phyloP scores from a whole-genome alignment of 2,113 vertebrate genomes.

The Calyptomena viridis region DNA sequence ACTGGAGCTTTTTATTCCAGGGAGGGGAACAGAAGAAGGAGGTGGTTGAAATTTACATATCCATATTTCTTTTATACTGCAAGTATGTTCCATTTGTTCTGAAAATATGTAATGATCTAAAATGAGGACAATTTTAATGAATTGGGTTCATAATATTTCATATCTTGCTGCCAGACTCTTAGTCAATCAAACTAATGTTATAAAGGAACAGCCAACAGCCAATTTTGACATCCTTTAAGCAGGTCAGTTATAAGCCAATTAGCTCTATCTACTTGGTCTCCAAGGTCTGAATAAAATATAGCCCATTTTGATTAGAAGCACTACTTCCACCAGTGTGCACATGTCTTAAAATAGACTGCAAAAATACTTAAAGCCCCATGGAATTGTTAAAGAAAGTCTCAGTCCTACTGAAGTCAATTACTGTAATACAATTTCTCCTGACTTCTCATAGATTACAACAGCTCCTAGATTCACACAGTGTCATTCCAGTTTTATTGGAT shows the following conservation, averaged over 20 bases:
- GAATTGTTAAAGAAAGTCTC: constrained; percentile 26
- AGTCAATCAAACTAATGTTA: constrained; percentile 59
- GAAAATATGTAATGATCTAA: constrained; percentile 47
- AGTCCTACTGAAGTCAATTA: constrained; percentile 51
- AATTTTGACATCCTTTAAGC: constrained; percentile 61
- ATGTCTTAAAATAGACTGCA: constrained; percentile 49
- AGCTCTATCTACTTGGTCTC: constrained; percentile 52
- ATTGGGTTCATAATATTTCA: constrained; percentile 35
- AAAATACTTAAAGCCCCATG: constrained; percentile 33
- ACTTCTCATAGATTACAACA: constrained; percentile 17
- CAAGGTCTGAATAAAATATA: constrained; percentile 66
- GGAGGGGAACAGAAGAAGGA: background rate
- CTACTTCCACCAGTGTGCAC: background rate
- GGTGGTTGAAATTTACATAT: background rate
- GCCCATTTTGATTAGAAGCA: constrained; percentile 58
- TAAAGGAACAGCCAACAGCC: constrained; percentile 56
- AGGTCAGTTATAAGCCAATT: constrained; percentile 69
- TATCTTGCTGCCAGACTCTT: constrained; percentile 24
- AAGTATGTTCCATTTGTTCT: constrained; percentile 29
- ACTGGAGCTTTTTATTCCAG: background rate
- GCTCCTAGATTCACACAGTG: background rate
- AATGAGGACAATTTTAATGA: constrained; percentile 58
- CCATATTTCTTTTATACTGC: background rate
- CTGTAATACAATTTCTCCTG: constrained; percentile 43
- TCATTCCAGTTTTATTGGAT: background rate